Base-by-base conservation (phyloP, 2,888 invertebrate species). In the Deladenus siricidicola region DNA sequence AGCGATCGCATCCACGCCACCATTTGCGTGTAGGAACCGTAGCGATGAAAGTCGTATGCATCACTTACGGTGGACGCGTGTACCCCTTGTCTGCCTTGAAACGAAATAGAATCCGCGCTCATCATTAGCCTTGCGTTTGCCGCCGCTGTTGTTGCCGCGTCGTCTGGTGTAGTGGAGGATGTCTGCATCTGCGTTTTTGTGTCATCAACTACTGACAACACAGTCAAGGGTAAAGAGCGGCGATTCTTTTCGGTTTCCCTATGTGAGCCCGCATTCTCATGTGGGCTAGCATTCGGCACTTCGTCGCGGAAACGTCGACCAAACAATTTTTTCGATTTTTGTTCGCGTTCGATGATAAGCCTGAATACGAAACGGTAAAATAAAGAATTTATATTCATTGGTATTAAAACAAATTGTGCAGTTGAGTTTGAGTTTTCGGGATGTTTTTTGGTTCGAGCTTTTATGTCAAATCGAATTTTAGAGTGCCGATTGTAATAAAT, bases 1-100 rank as follows among this genome's bases (percentile, higher is more conserved):
- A 78, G 58, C 4, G 69, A 62, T 30, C 71, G 63, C 74, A 78
- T 72, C 72, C 76, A 78, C 39, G 69, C 63, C 28, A 64, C 60
- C 72, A 73, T 73, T 56, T 72, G 56, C 4, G 71, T 34, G 42
- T 73, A 71, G 8, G 65, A 65, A 14, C 65, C 67, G 63, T 71
- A 69, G 21, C 58, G 62, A 47, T 59, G 63, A 49, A 68, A 67
- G 54, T 68, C 64, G 56, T 69, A 62, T 4, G 29, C 30, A 6
- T n/a, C n/a, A n/a, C n/a, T n/a, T n/a, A n/a, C n/a, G n/a, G n/a
- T n/a, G n/a, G n/a, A n/a, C n/a, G n/a, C n/a, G n/a, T n/a, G n/a
- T n/a, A n/a, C n/a, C n/a, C n/a, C n/a, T n/a, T n/a, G n/a, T n/a
- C n/a, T n/a, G n/a, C n/a, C n/a, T n/a, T n/a, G n/a, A n/a, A n/a